Base-by-base conservation (phyloP, 2,113 vertebrate species). In the Gavia stellata region DNA sequence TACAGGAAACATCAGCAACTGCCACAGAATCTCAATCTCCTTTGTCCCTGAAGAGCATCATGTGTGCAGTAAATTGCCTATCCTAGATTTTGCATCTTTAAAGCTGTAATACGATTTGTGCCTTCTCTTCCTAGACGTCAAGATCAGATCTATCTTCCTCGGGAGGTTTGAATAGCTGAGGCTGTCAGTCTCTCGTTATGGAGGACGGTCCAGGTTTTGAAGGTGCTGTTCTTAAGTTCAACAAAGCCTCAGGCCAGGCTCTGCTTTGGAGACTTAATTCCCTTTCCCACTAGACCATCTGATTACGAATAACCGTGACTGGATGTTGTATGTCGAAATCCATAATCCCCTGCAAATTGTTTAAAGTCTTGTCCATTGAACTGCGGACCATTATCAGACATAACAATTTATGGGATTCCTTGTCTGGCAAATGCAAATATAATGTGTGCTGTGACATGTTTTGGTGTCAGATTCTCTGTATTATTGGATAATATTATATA, bases 371-470 rank as follows among this genome's bases (percentile, higher is more conserved):
- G 87, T 91, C 96, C 86, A 55, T 90, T 86, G 79, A 97, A 94
- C 89, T 95, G 84, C 62, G 84, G 92, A 45, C 94, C 75, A 62
- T 94, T 97, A 93, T 97, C 97, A 95, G 90, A 94, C 92, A n/a
- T n/a, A 86, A 86, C 88, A 92, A 93, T 95, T 93, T 97, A 89
- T 81, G 91, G 90, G 88, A 96, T 95, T 45, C 90, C 62, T 7
- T 62, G 94, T 86, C 97, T 96, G 83, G 96, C 55, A 79, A 97
- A 96, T 52, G 79, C 67, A 67, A 92, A 84, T 73, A 87, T 92
- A 70, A 90, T 31, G 72, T 90, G 73, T 92, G 34, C 79, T 92
- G 80, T 90, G 92, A 93, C 63, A 92, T 67, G 80, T 88, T 96
- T 90, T 94, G 63, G 50, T 90, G 77, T 97, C 86, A 90, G 42